Evolutionary conservation across 2,888 invertebrate species (phyloP), one percentile per base, ranked within the genome.

Genomic region (Eupithecia centaureata): DNA sequence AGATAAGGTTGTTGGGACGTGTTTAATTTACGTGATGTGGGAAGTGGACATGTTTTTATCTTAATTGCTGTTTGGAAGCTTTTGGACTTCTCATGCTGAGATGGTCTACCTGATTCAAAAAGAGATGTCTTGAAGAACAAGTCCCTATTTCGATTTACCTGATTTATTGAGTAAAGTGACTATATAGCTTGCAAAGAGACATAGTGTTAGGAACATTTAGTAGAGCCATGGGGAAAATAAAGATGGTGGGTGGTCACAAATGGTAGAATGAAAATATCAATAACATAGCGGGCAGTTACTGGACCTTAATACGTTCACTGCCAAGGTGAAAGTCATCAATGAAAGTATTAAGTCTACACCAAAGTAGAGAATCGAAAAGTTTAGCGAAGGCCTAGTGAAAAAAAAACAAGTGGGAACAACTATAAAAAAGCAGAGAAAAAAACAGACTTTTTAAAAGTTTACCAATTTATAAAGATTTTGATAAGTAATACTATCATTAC

Each of bases 51-150:
- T 78, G 79, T 78, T 81, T 81, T 91, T 91, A 92, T 91, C 92
- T 92, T 89, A 91, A 92, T 90, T 84, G 89, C 88, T 89, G 84
- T 84, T 89, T 91, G 90, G 91, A 86, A 90, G 91, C 91, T 82
- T 82, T 81, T 74, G 79, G 51, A 38, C 68, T 67, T 70, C 67
- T 67, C 69, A 66, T 66, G 66, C 66, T 70, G 70, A 61, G 63
- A 70, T 70, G 0, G 18, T 47, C 4, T 47, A 60, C 62, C 35
- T 52, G 42, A 25, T 38, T 56, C 30, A 1, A 33, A 61, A 61
- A 33, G 52, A 67, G 62, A 68, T 63, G 61, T 63, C 65, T 58
- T n/a, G 3, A 42, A 52, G n/a, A 27, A 52, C n/a, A 54, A 3
- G 5, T 54, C 28, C n/a, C 13, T 15, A 5, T 30, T 54, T 52